Evolutionary conservation across 2,797 vertebrate genomes (phyloP).

Genomic region (Mastacembelus armatus): DNA sequence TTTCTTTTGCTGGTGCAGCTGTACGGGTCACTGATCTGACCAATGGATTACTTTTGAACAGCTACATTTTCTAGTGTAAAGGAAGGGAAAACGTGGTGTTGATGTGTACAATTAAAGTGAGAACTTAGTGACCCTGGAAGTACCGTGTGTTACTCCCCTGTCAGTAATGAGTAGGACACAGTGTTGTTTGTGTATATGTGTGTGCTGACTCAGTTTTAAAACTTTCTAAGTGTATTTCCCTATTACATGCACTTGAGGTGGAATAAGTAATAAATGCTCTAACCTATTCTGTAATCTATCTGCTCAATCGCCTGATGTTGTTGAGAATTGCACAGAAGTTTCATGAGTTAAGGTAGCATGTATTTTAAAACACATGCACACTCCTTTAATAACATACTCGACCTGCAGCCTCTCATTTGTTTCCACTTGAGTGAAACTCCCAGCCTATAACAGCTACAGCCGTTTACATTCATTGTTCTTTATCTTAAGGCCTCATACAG

Average conservation of each 20-base stretch:
- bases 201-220: no score
- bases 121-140: no score
- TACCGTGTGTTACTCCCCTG: no score
- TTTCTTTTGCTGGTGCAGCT: no score
- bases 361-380: neutral
- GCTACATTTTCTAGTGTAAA: no score
- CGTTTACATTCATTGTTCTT: neutral
- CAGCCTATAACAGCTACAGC: neutral
- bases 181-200: neutral
- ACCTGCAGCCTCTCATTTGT: neutral
- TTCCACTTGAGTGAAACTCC: neutral
- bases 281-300: neutral
- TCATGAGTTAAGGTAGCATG: neutral
- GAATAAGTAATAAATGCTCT: neutral
- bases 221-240: neutral
- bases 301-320: conserved; percentile 2
- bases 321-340: conserved; percentile 2
- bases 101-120: no score
- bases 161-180: neutral
- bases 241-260: neutral
- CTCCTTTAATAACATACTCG: neutral
- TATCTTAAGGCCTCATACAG: no score
- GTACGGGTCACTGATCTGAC: no score
- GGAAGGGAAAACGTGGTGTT: no score
- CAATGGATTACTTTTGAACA: no score